Evolutionary conservation across 2,888 invertebrate genomes (phyloP).

Genomic region (Chaitophorus viminalis): DNA sequence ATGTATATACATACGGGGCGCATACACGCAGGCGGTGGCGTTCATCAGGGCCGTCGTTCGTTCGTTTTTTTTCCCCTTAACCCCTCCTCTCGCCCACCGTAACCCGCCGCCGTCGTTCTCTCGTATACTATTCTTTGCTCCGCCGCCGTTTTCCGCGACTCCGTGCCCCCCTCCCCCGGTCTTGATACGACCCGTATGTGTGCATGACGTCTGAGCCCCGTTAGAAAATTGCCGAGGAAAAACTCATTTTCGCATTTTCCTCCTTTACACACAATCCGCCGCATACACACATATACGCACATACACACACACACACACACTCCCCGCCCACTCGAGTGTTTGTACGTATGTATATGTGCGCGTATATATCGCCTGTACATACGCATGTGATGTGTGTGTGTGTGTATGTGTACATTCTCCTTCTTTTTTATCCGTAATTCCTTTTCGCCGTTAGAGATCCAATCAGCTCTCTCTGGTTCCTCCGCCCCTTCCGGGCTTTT

Average conservation of each 20-base stretch:
- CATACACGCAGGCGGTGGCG: not conserved
- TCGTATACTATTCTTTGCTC: slow-evolving; percentile 39
- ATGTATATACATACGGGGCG: not conserved
- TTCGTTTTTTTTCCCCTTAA: not conserved
- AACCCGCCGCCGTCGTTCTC: slow-evolving; percentile 48
- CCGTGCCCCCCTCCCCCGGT: slow-evolving; percentile 23
- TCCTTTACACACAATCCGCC: slow-evolving; percentile 61
- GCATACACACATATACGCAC: not conserved
- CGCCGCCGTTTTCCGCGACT: slow-evolving; percentile 13
- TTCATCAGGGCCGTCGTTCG: slow-evolving; percentile 49
- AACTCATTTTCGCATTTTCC: slow-evolving; percentile 65
- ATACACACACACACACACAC: not conserved
- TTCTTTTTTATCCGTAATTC: slow-evolving; percentile 60
- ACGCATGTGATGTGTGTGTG: not conserved
- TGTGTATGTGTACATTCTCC: slow-evolving; percentile 14
- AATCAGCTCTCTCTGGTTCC: slow-evolving; percentile 59
- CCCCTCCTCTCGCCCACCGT: slow-evolving; percentile 67
- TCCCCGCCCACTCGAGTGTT: slow-evolving; percentile 8
- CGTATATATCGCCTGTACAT: not conserved
- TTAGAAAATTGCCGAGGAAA: slow-evolving; percentile 63
- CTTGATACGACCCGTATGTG: slow-evolving; percentile 50
- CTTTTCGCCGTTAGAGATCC: slow-evolving; percentile 60
- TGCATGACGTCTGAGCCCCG: slow-evolving; percentile 62
- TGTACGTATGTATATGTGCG: not conserved
- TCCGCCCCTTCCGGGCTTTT: slow-evolving; percentile 58